These are phyloP conservation scores for Drosophila navojoa DNA, from an alignment of 1,140 invertebrate genomes.

Conservation along the genomic window DNA sequence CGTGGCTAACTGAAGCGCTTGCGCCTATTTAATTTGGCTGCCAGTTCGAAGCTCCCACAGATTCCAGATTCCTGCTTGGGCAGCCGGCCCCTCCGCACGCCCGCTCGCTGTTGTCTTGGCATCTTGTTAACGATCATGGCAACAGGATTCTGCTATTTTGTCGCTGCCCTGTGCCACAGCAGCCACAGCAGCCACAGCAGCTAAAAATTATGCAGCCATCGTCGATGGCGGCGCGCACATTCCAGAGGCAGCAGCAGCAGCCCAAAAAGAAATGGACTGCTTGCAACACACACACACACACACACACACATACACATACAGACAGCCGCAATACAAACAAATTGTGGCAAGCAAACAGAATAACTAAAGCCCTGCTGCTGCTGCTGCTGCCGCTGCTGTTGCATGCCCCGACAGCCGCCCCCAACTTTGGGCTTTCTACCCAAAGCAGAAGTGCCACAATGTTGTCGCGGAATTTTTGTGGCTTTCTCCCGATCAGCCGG, in stretches of 20 bases:
- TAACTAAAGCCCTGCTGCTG: slow-evolving; percentile 60
- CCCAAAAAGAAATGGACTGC: slow-evolving; percentile 75
- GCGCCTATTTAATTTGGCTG: slow-evolving; percentile 80
- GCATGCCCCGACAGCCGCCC: slow-evolving; percentile 10
- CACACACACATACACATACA: slow-evolving; percentile 53
- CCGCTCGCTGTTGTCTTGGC: slow-evolving; percentile 63
- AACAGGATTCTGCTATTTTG: slow-evolving; percentile 82
- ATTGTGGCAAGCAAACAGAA: slow-evolving; percentile 70
- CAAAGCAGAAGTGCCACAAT: slow-evolving; percentile 63
- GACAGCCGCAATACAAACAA: slow-evolving; percentile 17
- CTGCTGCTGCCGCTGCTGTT: slow-evolving; percentile 30
- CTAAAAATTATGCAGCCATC: slow-evolving; percentile 63
- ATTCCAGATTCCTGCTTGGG: slow-evolving; percentile 62
- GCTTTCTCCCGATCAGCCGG: slow-evolving; percentile 78
- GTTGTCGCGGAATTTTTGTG: slow-evolving; percentile 73
- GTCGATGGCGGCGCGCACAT: slow-evolving; percentile 53
- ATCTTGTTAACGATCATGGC: slow-evolving; percentile 82
- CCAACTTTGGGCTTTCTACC: slow-evolving; percentile 41
- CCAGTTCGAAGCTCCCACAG: slow-evolving; percentile 74
- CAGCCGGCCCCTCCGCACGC: background rate
- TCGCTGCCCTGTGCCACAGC: slow-evolving; percentile 66
- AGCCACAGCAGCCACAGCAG: slow-evolving; percentile 27
- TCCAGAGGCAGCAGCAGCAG: slow-evolving; percentile 60
- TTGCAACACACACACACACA: slow-evolving; percentile 53
- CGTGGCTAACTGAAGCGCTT: slow-evolving; percentile 76